Conservation (phyloP, 2,797 vertebrate species). For the Aselliscus stoliczkanus region DNA sequence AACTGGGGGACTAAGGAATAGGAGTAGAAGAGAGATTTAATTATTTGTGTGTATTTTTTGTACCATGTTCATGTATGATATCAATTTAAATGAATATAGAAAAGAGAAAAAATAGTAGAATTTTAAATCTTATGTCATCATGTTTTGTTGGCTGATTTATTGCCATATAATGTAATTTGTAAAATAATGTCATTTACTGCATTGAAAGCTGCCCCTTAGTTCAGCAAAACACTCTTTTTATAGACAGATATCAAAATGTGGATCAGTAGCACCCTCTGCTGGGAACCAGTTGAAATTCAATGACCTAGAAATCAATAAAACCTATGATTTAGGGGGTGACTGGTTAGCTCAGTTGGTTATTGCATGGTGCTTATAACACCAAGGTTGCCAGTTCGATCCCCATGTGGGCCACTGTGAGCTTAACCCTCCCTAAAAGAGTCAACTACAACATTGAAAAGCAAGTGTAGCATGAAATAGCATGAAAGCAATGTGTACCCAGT, state of each 20-base stretch:
- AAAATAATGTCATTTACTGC: background rate
- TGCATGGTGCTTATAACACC: too few species aligned
- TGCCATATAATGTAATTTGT: background rate
- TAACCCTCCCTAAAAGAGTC: too few species aligned
- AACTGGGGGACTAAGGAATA: background rate
- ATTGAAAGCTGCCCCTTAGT: background rate
- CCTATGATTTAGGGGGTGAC: background rate
- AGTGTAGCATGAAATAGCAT: too few species aligned
- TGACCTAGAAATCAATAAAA: background rate
- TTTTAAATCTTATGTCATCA: background rate
- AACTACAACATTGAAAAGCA: too few species aligned
- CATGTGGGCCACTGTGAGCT: too few species aligned
- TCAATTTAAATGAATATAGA: background rate
- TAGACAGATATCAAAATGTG: background rate
- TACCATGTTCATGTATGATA: background rate
- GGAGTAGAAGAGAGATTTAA: background rate
- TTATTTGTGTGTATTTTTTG: background rate
- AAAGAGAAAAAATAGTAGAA: background rate
- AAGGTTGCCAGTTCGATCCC: too few species aligned
- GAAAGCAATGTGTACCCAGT: too few species aligned
- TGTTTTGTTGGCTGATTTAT: background rate
- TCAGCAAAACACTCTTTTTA: background rate
- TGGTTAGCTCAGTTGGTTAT: too few species aligned
- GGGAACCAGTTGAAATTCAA: constrained; percentile 20
- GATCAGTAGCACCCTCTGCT: constrained; percentile 55